These are phyloP conservation scores for Paragorgia papillata DNA, from an alignment of 92 coral and sea anemone species.

Conservation along the genomic window DNA sequence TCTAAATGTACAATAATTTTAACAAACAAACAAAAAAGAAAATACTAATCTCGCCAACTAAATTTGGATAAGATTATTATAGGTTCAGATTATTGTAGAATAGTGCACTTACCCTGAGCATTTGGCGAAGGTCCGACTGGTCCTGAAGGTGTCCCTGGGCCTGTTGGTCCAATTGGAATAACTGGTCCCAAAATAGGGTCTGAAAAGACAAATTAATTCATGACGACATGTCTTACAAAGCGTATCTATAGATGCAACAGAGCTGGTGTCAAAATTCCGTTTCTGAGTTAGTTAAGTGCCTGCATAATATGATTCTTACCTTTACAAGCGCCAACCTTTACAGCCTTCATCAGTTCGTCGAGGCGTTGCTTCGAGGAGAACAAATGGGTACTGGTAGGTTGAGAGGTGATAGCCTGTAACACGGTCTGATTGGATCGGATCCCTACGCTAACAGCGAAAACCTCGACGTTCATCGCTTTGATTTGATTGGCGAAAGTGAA, in stretches of 20 bases:
- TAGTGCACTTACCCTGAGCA: slow-evolving; percentile 9
- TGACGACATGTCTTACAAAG: neutral
- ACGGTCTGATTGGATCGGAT: slow-evolving; percentile 35
- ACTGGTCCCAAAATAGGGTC: slow-evolving; percentile 32
- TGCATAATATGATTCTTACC: no score
- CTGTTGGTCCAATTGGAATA: slow-evolving; percentile 17
- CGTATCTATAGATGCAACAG: no score
- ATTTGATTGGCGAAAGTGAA: slow-evolving; percentile 21
- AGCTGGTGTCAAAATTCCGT: no score
- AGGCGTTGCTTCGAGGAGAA: slow-evolving; percentile 29
- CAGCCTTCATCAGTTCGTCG: slow-evolving; percentile 21
- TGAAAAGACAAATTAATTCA: neutral
- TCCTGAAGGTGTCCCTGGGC: slow-evolving; percentile 24
- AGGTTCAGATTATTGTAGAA: neutral
- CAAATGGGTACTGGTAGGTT: slow-evolving; percentile 25
- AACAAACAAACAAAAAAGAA: no score
- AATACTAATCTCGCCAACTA: no score
- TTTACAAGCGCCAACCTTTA: slow-evolving; percentile 32
- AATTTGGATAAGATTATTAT: no score
- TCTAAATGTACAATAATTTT: no score
- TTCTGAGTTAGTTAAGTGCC: no score
- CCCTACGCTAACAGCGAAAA: slow-evolving; percentile 33
- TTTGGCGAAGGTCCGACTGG: neutral
- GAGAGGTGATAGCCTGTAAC: slow-evolving; percentile 20
- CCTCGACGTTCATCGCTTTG: slow-evolving; percentile 41